Base-by-base conservation (phyloP, 2,888 invertebrate genomes). In the Folsomia candida region DNA sequence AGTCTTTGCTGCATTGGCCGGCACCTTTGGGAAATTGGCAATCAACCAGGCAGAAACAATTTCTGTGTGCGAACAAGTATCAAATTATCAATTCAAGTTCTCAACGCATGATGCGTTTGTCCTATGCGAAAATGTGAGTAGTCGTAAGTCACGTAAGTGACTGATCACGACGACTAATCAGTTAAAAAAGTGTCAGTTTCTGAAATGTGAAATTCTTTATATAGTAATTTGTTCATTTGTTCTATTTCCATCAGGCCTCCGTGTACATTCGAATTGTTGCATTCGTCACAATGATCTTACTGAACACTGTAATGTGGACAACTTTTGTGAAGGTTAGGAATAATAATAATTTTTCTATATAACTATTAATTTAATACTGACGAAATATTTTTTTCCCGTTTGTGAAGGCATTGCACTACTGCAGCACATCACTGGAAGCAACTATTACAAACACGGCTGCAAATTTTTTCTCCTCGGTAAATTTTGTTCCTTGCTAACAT, bases 241-340 rank as follows among this genome's bases (percentile, higher is more conserved):
- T 51, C 24, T n/a, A n/a, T n/a, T n/a, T 29, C 68, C 18, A 74
- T 78, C 65, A 84, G 84, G 67, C 81, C 1, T 74, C 81, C n/a
- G 22, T 81, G 6, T 78, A 81, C 62, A 75, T 83, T 2, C 78
- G 83, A 62, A 72, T 81, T 2, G 26, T 80, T 1, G 82, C 82
- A 69, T 83, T 84, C 72, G 77, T 80, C 2, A 76, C 82, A 37
- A 84, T 84, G 80, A 81, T 85, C 74, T 72, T 83, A 1, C 82
- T 82, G 70, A 85, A 85, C 81, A 82, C 82, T 4, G 70, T 85
- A 26, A 85, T 85, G 85, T 85, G 84, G 84, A 83, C 83, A 9
- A 82, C 83, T 20, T 85, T 84, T 78, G 83, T 84, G 3, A 85
- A 84, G 77, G 84, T n/a, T n/a, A n/a, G n/a, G n/a, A n/a, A n/a